Evolutionary conservation across 2,113 vertebrate species (phyloP), one percentile per base, ranked within the genome.

Genomic region (Smithornis capensis): DNA sequence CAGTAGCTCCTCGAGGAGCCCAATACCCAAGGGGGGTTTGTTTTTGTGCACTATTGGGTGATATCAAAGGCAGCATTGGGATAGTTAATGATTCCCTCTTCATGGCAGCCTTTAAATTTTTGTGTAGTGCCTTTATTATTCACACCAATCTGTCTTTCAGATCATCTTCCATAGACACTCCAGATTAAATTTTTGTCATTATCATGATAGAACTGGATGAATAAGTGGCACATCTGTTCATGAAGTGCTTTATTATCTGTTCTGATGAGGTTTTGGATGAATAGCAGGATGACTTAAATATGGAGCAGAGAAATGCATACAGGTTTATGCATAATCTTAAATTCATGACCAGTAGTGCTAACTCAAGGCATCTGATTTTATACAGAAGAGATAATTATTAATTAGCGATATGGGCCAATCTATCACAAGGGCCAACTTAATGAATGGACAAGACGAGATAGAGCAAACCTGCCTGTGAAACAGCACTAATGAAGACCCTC

Each of bases 191-290:
- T 97, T 95, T 97, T 97, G 96, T 97, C 97, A 98, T 98, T 98
- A 98, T 97, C 97, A 95, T 97, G 96, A 97, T 57, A 97, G 96
- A 98, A 97, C 96, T 96, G 95, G 97, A 98, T 98, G 97, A 98
- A 97, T 98, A 98, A 98, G 96, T 98, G 96, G 97, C 97, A 96
- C 98, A 98, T 98, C 98, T 98, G 98, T 94, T 98, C 96, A 47
- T 97, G 97, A 97, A 98, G 97, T 97, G 96, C 93, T 97, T 98
- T 97, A 98, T 98, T 98, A 98, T 98, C 96, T 97, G 90, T 95
- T 96, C 95, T 88, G 97, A 98, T 97, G 97, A 97, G 95, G 92
- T 94, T 97, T 95, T 56, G 89, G 92, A 97, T 98, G 97, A 98
- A 98, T 87, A 97, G 95, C 10, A 29, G 96, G 95, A 95, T 93